Evolutionary conservation across 1,140 invertebrate species (phyloP).

Genomic region (Hylyphantes graminicola): DNA sequence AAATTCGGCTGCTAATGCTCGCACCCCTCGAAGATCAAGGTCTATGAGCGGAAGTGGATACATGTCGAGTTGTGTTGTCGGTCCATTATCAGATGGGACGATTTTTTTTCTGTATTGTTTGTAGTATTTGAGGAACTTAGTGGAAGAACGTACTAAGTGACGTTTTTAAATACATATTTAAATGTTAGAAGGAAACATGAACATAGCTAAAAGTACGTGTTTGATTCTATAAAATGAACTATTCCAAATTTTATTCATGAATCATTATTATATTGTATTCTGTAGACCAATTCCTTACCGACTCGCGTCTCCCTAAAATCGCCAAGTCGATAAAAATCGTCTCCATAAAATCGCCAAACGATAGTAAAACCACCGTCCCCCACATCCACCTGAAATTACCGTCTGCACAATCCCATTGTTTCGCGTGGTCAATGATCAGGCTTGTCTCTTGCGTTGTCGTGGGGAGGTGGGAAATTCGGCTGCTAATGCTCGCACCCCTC

Average conservation of each 20-base stretch:
- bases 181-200: too few species aligned
- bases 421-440: slow-evolving; percentile 44
- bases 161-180: too few species aligned
- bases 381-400: slow-evolving; percentile 21
- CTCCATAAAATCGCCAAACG: too few species aligned
- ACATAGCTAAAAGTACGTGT: too few species aligned
- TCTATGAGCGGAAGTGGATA: slow-evolving; percentile 21
- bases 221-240: too few species aligned
- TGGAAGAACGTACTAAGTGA: too few species aligned
- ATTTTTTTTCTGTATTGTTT: neutral
- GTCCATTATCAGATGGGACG: neutral
- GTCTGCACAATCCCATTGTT: slow-evolving; percentile 22
- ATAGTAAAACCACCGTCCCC: slow-evolving; percentile 17
- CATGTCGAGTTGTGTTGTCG: neutral
- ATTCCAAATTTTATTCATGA: too few species aligned
- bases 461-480: slow-evolving; percentile 18
- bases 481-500: slow-evolving; percentile 18
- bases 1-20: slow-evolving; percentile 20
- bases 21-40: slow-evolving; percentile 4
- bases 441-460: slow-evolving; percentile 7
- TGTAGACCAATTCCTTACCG: too few species aligned
- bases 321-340: too few species aligned
- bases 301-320: too few species aligned
- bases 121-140: too few species aligned
- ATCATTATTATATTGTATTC: too few species aligned